Evolutionary conservation across 2,113 vertebrate genomes (phyloP).

Genomic region (Scolopax mira): DNA sequence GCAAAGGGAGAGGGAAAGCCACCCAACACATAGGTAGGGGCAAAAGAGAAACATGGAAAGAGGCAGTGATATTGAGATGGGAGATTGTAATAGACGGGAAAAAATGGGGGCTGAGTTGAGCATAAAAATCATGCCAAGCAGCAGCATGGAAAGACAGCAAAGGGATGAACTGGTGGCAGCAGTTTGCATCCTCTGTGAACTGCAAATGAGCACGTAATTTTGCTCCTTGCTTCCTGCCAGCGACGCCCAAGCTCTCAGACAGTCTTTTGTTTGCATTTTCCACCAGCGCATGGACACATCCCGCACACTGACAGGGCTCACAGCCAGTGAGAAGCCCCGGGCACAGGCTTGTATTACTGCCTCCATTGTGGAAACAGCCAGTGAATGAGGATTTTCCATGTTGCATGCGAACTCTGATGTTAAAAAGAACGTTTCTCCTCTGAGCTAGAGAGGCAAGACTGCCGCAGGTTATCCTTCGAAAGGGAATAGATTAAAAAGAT

Average conservation of each 20-base stretch:
- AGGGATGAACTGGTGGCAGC: background rate
- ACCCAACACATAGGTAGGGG: rapidly evolving
- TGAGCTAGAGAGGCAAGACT: background rate
- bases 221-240: background rate
- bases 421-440: background rate
- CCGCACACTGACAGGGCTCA: rapidly evolving
- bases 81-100: background rate
- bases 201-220: background rate
- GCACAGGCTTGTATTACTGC: background rate
- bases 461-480: background rate
- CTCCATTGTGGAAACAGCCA: background rate
- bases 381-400: background rate
- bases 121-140: background rate
- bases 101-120: background rate
- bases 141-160: background rate
- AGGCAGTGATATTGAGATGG: background rate
- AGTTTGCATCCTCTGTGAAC: background rate
- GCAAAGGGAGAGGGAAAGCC: background rate
- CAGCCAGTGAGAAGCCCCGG: background rate
- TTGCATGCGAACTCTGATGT: background rate
- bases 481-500: background rate
- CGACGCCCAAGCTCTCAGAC: background rate
- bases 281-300: background rate
- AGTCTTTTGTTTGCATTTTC: background rate
- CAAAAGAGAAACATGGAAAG: background rate